These are phyloP conservation scores for Lophotriccus pileatus DNA, from an alignment of 2,797 vertebrate species.

Conservation along the genomic window DNA sequence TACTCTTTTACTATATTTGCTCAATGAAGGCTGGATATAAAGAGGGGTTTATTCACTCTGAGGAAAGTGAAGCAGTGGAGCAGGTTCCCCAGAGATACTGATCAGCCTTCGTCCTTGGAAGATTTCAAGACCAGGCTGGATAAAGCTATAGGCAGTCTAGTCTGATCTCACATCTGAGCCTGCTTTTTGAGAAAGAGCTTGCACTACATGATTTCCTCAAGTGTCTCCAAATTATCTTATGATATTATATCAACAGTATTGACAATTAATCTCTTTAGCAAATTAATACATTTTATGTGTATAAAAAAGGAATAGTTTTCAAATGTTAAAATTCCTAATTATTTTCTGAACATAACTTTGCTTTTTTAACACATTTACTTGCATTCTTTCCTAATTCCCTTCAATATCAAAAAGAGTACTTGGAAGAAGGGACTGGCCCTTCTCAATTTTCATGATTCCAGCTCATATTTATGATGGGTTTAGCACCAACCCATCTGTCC, in stretches of 20 bases:
- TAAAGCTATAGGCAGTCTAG: neutral
- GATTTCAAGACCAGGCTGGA: neutral
- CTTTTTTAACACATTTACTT: neutral
- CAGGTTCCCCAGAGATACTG: neutral
- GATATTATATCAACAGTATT: neutral
- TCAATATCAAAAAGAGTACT: neutral
- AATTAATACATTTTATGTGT: neutral
- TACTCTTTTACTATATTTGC: neutral
- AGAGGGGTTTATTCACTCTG: neutral
- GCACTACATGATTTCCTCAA: neutral
- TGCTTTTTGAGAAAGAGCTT: neutral
- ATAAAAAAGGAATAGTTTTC: neutral
- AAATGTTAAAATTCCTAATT: neutral
- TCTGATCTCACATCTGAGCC: neutral
- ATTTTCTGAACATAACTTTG: neutral
- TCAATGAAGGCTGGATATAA: neutral
- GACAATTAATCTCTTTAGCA: neutral
- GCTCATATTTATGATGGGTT: neutral
- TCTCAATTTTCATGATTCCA: neutral
- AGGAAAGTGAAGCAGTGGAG: neutral
- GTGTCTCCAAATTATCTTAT: neutral
- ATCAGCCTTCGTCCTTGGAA: neutral
- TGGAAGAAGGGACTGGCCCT: neutral
- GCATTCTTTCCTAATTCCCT: neutral
- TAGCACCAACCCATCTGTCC: neutral